Conservation (phyloP, 2,797 vertebrate species). For the Gymnothorax reevesii region DNA sequence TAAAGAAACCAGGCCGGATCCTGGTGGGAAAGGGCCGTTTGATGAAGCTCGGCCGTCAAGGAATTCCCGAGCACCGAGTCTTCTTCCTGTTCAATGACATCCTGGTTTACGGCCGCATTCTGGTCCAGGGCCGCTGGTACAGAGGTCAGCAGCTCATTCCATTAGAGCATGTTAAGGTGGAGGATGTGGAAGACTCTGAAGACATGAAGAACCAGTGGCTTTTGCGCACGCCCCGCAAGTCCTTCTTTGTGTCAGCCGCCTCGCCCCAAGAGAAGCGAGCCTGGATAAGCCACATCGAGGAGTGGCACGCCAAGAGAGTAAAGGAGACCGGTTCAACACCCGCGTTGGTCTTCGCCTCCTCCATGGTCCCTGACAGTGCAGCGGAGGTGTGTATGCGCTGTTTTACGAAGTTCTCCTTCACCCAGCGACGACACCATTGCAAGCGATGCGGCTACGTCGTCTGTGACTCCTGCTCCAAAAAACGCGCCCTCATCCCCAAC, state of each 20-base stretch:
- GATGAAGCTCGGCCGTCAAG: constrained; percentile 80
- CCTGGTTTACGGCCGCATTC: constrained; percentile 84
- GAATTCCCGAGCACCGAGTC: constrained; percentile 74
- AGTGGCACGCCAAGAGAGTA: constrained; percentile 69
- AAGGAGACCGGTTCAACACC: constrained; percentile 46
- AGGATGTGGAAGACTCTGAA: constrained; percentile 74
- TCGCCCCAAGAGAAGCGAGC: constrained; percentile 78
- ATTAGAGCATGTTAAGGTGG: constrained; percentile 80
- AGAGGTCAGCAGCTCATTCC: constrained; percentile 81
- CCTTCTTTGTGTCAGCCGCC: constrained; percentile 82
- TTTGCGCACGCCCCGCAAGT: constrained; percentile 86
- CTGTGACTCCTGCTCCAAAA: constrained; percentile 81
- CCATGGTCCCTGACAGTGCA: constrained; percentile 85
- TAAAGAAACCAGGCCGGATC: constrained; percentile 74
- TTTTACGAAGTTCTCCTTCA: constrained; percentile 70
- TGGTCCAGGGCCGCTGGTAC: constrained; percentile 80
- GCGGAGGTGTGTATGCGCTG: constrained; percentile 91
- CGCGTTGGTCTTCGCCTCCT: constrained; percentile 63
- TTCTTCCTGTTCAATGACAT: constrained; percentile 93
- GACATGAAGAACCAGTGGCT: constrained; percentile 85
- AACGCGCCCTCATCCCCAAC: constrained; percentile 72
- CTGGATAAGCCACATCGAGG: constrained; percentile 85
- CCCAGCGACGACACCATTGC: constrained; percentile 87
- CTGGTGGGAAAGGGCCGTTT: constrained; percentile 86
- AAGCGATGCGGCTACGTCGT: constrained; percentile 88